phyloP scores from a whole-genome alignment of 2,797 vertebrate genomes.

The Cetoscarus ocellatus region DNA sequence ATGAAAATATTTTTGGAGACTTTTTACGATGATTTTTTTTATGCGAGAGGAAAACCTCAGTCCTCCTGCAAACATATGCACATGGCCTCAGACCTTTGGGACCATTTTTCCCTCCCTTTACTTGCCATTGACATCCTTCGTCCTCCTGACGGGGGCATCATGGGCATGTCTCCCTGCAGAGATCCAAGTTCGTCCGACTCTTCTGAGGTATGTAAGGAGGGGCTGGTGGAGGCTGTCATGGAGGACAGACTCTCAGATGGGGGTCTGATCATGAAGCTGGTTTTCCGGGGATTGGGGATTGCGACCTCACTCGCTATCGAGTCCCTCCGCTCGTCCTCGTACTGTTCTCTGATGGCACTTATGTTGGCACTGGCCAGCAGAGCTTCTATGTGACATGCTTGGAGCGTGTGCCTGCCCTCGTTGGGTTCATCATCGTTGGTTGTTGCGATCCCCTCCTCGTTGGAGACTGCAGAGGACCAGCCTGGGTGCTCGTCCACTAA shows the following conservation, averaged over 20 bases:
- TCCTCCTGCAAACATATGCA: too few relatives aligned
- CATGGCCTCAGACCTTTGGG: too few relatives aligned
- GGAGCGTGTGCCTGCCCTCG: slow-evolving; percentile 56
- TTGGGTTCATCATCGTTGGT: slow-evolving; percentile 54
- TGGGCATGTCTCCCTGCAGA: slow-evolving; percentile 81
- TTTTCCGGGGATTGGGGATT: slow-evolving; percentile 81
- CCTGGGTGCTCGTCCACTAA: slow-evolving; percentile 46
- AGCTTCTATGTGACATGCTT: slow-evolving; percentile 63
- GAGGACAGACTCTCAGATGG: slow-evolving; percentile 86
- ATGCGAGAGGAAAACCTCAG: too few relatives aligned
- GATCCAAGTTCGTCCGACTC: slow-evolving; percentile 85
- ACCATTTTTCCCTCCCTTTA: slow-evolving; percentile 60
- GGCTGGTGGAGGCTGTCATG: slow-evolving; percentile 84
- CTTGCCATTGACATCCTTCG: slow-evolving; percentile 93
- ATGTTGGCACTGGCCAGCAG: slow-evolving; percentile 53
- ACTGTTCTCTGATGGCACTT: slow-evolving; percentile 70
- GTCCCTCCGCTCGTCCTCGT: slow-evolving; percentile 76
- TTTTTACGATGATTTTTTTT: too few relatives aligned
- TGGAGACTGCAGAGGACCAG: slow-evolving; percentile 53
- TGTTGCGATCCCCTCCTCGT: slow-evolving; percentile 21
- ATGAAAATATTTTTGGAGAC: too few relatives aligned
- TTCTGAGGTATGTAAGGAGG: slow-evolving; percentile 81
- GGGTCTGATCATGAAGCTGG: slow-evolving; percentile 88
- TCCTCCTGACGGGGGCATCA: slow-evolving; percentile 82
- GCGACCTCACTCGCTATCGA: slow-evolving; percentile 82